Evolutionary conservation across 2,888 invertebrate genomes (phyloP), one percentile per base, ranked within the genome.

Genomic region (Clunio marinus): DNA sequence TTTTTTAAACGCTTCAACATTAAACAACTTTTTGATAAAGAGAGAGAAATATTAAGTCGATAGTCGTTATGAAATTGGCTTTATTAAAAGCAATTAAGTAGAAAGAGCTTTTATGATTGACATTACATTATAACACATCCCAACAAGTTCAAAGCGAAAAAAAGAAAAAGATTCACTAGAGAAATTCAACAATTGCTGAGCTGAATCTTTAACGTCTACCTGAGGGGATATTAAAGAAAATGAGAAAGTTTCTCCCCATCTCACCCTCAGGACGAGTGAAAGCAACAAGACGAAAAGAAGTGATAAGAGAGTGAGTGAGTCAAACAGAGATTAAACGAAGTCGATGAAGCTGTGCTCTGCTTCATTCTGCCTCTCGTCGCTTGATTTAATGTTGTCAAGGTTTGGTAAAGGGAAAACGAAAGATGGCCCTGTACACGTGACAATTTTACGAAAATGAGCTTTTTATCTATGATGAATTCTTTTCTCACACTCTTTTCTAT

Each of bases 361-460:
- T 20, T 86, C 81, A 62, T 86, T 86, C 0, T 93, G 93, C 69
- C 89, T 89, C 74, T 99, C 98, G 0, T 91, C 91, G 76, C 41
- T 41, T 41, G 10, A 3, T 32, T 32, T 8, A 8, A n/a, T 15
- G 41, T 41, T 15, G 41, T 13, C 41, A n/a, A 41, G 41, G 10
- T 41, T 32, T 5, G 10, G 41, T n/a, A n/a, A n/a, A n/a, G n/a
- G n/a, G n/a, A n/a, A n/a, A n/a, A 41, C 15, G 41, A 15, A 3
- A 15, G 41, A 41, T 41, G 41, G 41, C 32, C n/a, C n/a, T n/a
- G n/a, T 10, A 41, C 41, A 41, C 41, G 41, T 41, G 41, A 41
- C 41, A 41, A 41, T 10, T 41, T 41, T 41, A 41, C 41, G 41
- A 41, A 32, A 32, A 32, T 41, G 41, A 5, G 41, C 41, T 41